These are phyloP conservation scores for Drosophila mimica DNA, from an alignment of 2,888 invertebrate genomes.

Conservation along the genomic window DNA sequence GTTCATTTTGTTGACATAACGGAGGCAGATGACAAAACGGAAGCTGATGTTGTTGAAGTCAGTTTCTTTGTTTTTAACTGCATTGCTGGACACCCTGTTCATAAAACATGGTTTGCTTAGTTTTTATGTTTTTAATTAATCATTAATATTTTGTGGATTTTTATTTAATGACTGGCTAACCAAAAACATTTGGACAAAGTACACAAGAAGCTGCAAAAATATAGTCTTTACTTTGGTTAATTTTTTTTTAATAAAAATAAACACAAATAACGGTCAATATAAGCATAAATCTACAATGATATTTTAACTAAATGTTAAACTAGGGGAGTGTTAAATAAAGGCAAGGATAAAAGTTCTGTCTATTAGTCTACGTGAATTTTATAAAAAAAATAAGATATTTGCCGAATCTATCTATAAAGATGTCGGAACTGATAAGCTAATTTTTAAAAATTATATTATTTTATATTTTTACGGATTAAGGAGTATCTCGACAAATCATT, in stretches of 20 bases:
- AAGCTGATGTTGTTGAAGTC: slow-evolving; percentile 32
- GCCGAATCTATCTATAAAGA: too few species aligned
- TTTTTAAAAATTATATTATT: neutral
- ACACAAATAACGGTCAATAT: neutral
- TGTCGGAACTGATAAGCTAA: neutral
- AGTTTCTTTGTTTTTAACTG: slow-evolving; percentile 13
- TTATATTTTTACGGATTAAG: neutral
- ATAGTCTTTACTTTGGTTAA: neutral
- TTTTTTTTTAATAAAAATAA: neutral
- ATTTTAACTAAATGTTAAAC: neutral
- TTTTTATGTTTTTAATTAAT: neutral
- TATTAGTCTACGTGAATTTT: neutral
- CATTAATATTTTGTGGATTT: neutral
- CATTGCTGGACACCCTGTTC: slow-evolving; percentile 18
- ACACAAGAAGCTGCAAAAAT: neutral
- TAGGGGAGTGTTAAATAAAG: neutral
- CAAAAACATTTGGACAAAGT: too few species aligned
- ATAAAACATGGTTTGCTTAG: neutral
- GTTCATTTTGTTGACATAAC: slow-evolving; percentile 44
- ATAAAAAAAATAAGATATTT: neutral
- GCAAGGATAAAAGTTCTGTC: neutral
- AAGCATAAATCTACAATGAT: neutral
- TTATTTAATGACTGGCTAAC: neutral
- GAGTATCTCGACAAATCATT: neutral
- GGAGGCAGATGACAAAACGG: slow-evolving; percentile 37